Evolutionary conservation across 2,797 vertebrate species (phyloP).

Genomic region (Muscicapa comitata): DNA sequence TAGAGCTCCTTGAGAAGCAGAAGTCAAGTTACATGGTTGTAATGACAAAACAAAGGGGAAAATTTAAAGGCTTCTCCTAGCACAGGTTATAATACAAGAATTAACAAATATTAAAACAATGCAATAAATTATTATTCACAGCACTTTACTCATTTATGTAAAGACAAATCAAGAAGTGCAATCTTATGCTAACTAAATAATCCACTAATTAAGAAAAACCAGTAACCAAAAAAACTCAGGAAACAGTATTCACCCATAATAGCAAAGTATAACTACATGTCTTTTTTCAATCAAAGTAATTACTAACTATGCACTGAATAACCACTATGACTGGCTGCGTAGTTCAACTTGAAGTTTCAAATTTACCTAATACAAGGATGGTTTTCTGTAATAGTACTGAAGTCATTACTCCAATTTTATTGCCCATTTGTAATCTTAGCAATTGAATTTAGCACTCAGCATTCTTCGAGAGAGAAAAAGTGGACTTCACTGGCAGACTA

Average conservation of each 20-base stretch:
- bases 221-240: not conserved
- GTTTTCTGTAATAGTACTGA: not conserved
- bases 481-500: not conserved
- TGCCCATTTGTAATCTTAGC: not conserved
- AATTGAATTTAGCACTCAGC: not conserved
- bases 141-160: not conserved
- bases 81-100: not conserved
- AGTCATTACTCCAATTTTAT: not conserved
- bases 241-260: not conserved
- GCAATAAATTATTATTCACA: not conserved
- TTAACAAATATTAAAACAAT: rapidly evolving
- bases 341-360: not conserved
- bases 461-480: not conserved
- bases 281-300: not conserved
- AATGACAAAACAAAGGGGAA: not conserved
- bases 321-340: not conserved
- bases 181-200: not conserved
- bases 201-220: not conserved
- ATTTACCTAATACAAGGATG: not conserved
- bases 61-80: not conserved
- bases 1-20: not conserved
- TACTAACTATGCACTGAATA: not conserved
- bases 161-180: not conserved
- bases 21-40: not conserved
- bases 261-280: not conserved